These are phyloP conservation scores for Drosophila watanabei DNA, from an alignment of 1,140 invertebrate species.

Conservation along the genomic window DNA sequence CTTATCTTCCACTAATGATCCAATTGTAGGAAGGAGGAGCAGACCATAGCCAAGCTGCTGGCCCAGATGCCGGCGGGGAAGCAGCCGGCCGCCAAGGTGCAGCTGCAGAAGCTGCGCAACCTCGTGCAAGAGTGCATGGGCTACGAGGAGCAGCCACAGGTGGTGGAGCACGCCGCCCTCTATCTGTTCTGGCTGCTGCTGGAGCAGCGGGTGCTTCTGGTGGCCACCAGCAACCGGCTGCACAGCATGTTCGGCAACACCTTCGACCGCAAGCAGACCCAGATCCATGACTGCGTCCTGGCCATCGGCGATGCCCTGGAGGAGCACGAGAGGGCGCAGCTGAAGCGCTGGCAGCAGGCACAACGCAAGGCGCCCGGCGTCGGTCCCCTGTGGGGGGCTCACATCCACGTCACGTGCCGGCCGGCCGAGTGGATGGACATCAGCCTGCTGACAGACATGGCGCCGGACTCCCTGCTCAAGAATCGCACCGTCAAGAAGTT, in stretches of 20 bases:
- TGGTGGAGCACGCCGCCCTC: slow-evolving; percentile 76
- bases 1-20: neutral
- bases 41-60: slow-evolving; percentile 66
- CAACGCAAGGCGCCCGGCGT: slow-evolving; percentile 22
- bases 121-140: slow-evolving; percentile 81
- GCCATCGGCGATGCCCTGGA: slow-evolving; percentile 59
- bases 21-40: slow-evolving; percentile 46
- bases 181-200: slow-evolving; percentile 78
- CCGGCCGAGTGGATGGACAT: slow-evolving; percentile 41
- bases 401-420: slow-evolving; percentile 52
- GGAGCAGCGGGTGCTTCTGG: slow-evolving; percentile 69
- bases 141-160: slow-evolving; percentile 80
- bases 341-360: slow-evolving; percentile 67
- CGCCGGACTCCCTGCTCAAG: slow-evolving; percentile 59
- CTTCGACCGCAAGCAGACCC: slow-evolving; percentile 69
- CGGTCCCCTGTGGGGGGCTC: slow-evolving; percentile 63
- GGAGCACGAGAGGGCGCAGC: slow-evolving; percentile 56
- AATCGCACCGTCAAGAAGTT: slow-evolving; percentile 67
- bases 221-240: slow-evolving; percentile 68
- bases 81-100: slow-evolving; percentile 67
- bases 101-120: slow-evolving; percentile 76
- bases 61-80: slow-evolving; percentile 61
- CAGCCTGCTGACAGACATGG: slow-evolving; percentile 62
- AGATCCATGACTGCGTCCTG: slow-evolving; percentile 65
- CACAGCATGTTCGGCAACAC: slow-evolving; percentile 73